phyloP scores from a whole-genome alignment of 92 coral and sea anemone species.

The Montipora capitata region DNA sequence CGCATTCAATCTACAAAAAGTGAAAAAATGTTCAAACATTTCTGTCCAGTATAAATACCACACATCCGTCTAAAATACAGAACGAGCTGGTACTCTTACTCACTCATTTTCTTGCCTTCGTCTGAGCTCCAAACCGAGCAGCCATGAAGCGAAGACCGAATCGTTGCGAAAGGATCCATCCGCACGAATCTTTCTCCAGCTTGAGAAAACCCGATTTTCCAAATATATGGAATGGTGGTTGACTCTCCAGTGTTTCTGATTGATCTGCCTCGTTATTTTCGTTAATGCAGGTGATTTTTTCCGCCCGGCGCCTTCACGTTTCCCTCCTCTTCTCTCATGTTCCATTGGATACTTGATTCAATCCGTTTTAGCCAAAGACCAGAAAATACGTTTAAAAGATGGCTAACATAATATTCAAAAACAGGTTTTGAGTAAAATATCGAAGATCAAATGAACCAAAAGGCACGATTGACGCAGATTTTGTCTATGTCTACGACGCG shows the following conservation, averaged over 20 bases:
- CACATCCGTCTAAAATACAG: not conserved
- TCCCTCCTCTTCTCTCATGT: not conserved
- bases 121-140: constrained; percentile 17
- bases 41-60: constrained; percentile 15
- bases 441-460: no score
- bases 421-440: not conserved
- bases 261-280: not conserved
- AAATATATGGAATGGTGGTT: not conserved
- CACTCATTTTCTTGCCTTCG: constrained; percentile 4
- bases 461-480: no score
- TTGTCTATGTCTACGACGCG: no score
- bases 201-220: constrained; percentile 4
- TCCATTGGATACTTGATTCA: no score
- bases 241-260: constrained; percentile 3
- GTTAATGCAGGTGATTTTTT: not conserved
- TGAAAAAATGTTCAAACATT: constrained; percentile 8
- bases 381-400: no score
- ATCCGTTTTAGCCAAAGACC: no score
- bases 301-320: not conserved
- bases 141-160: constrained; percentile 8
- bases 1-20: not conserved
- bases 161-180: constrained; percentile 20
- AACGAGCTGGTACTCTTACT: not conserved
- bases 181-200: not conserved
- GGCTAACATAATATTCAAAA: no score